Evolutionary conservation across 2,797 vertebrate genomes (phyloP), one percentile per base, ranked within the genome.

Genomic region (Aplochiton taeniatus): DNA sequence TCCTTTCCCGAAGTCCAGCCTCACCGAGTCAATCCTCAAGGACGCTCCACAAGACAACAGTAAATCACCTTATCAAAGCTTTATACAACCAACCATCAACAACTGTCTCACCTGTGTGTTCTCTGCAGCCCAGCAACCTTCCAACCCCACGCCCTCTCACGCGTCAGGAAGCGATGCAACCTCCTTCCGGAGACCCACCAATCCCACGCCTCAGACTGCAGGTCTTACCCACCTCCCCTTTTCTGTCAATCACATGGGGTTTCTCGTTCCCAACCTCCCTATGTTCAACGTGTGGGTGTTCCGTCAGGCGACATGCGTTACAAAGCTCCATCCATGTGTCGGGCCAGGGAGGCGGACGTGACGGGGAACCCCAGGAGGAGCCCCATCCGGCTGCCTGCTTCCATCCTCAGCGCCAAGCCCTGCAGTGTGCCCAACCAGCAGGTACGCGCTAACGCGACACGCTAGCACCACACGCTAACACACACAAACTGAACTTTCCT

Each of bases 331-430:
- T 53, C 66, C 56, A 80, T 14, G 51, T 80, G 70, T 49, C 63
- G 90, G 74, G 73, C 87, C 1, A 4, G 78, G 11, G 75, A 72
- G n/a, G 58, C 93, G 61, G 90, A 95, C 70, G 92, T 83, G 63
- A 82, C 84, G 4, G 93, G 92, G 74, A 88, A 87, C 43, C 89
- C 83, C 62, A 94, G 88, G 83, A 83, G 82, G 49, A 64, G 67
- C 11, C 90, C 85, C 84, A 90, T 95, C 73, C 83, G 66, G 72
- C 78, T 95, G 0, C 95, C 95, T 0, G 11, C 67, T 19, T 93
- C 82, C 11, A 75, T 96, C 82, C 84, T 85, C 49, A 7, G 83
- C 44, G 80, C 80, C 64, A 94, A 92, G 72, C 84, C 93, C 56
- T 73, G 54, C 58, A 88, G 82, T 13, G 61, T 87, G 8, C 92